Percentiles rank a stretch among this genome's conserved stretches.
Conservation (phyloP, 1,140 invertebrate species). For the Harlomillsia oculata region DNA sequence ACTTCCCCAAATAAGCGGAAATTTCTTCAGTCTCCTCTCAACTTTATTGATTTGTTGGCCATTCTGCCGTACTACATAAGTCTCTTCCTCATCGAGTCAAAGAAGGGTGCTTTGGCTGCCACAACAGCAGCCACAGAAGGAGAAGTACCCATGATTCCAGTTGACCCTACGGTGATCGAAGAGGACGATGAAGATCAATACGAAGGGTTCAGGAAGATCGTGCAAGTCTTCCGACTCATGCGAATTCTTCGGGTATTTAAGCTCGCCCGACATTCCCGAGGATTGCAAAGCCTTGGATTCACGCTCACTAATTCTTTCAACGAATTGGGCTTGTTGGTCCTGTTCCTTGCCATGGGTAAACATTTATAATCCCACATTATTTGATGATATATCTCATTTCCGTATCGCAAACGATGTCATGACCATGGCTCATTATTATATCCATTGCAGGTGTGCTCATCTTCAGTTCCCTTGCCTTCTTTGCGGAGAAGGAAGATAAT, state of each 20-base stretch:
- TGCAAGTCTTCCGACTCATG: conserved; percentile 37
- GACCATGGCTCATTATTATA: no score
- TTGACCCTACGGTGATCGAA: conserved; percentile 40
- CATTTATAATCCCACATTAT: neutral
- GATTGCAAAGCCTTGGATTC: conserved; percentile 45
- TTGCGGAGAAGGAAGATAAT: conserved; percentile 27
- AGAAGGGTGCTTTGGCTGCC: conserved; percentile 23
- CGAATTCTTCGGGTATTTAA: conserved; percentile 39
- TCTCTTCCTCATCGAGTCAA: conserved; percentile 33
- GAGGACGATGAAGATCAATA: conserved; percentile 72
- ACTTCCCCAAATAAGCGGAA: conserved; percentile 36
- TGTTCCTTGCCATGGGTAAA: conserved; percentile 4
- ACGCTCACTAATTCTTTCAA: conserved; percentile 40
- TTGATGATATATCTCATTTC: conserved; percentile 6
- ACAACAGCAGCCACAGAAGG: no score
- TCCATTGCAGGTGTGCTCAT: conserved; percentile 99
- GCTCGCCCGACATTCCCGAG: conserved; percentile 42
- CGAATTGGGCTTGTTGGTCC: conserved; percentile 10
- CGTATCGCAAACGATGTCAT: no score
- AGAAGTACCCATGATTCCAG: conserved; percentile 92
- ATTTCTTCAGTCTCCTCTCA: conserved; percentile 38
- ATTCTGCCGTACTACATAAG: conserved; percentile 40
- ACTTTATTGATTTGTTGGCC: conserved; percentile 40
- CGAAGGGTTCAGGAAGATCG: conserved; percentile 70
- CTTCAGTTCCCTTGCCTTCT: conserved; percentile 40